phyloP scores from a whole-genome alignment of 2,888 invertebrate genomes.

The Tachina grossa region DNA sequence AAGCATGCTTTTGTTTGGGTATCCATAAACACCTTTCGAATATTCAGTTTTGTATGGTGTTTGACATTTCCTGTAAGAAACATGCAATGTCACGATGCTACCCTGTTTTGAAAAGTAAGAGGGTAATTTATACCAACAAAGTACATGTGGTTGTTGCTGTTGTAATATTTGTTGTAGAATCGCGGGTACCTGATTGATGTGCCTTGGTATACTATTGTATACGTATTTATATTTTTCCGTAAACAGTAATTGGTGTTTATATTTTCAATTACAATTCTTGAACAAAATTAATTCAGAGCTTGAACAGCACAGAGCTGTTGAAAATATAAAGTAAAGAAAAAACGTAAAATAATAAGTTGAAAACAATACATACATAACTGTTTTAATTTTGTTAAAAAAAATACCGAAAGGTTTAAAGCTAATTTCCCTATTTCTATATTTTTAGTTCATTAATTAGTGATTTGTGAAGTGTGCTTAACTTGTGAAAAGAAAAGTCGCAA shows the following conservation, averaged over 20 bases:
- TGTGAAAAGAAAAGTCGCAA: not conserved
- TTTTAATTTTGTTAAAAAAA: constrained; percentile 3
- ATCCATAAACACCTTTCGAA: too few relatives aligned
- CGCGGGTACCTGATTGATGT: too few relatives aligned
- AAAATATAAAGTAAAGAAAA: constrained; percentile 16
- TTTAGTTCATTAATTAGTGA: constrained; percentile 21
- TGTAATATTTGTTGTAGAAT: too few relatives aligned
- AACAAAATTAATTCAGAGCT: constrained; percentile 49
- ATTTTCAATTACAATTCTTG: constrained; percentile 17
- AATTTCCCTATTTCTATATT: not conserved
- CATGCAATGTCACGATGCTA: too few relatives aligned
- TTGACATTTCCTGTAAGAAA: too few relatives aligned
- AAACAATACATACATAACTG: not conserved
- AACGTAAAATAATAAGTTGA: not conserved
- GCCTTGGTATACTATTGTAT: not conserved
- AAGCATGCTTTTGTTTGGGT: too few relatives aligned
- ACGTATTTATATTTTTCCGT: constrained; percentile 10
- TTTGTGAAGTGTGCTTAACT: constrained; percentile 16
- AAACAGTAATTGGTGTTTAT: constrained; percentile 47
- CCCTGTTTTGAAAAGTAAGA: too few relatives aligned
- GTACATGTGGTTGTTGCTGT: too few relatives aligned
- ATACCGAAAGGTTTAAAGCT: constrained; percentile 15
- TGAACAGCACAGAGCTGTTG: constrained; percentile 2
- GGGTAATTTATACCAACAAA: too few relatives aligned
- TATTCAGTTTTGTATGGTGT: too few relatives aligned